These are phyloP conservation scores for Stenotaenia linearis DNA, from an alignment of 2,888 invertebrate genomes.

Conservation along the genomic window DNA sequence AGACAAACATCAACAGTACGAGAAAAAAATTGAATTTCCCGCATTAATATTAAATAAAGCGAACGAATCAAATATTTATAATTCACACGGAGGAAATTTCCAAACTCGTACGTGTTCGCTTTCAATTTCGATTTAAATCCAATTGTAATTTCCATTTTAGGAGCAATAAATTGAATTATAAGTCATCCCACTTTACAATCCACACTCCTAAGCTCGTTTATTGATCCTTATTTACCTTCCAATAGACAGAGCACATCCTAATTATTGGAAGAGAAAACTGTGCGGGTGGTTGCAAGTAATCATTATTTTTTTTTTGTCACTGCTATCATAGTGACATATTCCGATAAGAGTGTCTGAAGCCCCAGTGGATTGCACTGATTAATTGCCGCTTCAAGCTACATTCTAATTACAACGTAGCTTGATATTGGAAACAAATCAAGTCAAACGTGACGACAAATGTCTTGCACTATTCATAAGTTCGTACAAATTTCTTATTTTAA, in stretches of 20 bases:
- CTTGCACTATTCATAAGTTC: background rate
- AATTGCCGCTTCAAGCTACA: slow-evolving; percentile 5
- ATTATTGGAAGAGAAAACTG: background rate
- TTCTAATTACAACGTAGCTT: background rate
- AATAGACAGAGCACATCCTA: background rate
- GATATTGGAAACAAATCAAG: slow-evolving; percentile 4
- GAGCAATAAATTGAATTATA: background rate
- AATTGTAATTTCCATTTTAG: background rate
- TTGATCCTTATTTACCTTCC: slow-evolving; percentile 5
- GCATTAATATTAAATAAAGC: background rate
- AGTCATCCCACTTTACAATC: background rate
- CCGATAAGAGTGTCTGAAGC: background rate
- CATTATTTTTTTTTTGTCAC: background rate
- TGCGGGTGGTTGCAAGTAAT: background rate
- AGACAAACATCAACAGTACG: background rate
- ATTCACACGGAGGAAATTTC: background rate
- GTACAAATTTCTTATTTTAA: background rate
- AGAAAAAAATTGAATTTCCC: background rate
- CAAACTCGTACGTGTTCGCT: background rate
- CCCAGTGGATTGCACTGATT: background rate
- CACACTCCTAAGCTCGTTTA: background rate
- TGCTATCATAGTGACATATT: background rate
- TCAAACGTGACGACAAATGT: slow-evolving; percentile 9
- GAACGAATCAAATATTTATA: background rate
- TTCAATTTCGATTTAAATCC: background rate